These are phyloP conservation scores for Pionites leucogaster DNA, from an alignment of 2,113 vertebrate genomes.

Conservation along the genomic window DNA sequence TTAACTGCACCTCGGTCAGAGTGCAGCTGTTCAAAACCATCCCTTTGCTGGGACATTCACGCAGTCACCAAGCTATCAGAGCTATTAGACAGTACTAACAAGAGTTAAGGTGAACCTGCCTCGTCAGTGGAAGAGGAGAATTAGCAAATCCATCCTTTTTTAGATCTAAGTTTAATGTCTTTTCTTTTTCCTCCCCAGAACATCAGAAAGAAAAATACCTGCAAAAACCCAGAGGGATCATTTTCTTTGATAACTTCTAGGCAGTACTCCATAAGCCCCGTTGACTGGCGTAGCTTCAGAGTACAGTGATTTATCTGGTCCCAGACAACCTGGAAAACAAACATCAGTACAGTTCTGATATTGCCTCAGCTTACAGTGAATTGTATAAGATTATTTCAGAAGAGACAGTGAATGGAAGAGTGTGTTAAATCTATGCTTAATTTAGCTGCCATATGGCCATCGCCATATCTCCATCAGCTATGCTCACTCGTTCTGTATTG, in stretches of 20 bases:
- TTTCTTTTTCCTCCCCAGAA: neutral
- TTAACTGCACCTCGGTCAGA: neutral
- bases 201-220: constrained; percentile 74
- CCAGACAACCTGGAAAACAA: constrained; percentile 86
- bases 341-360: neutral
- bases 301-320: constrained; percentile 99
- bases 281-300: constrained; percentile 97
- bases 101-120: neutral
- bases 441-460: constrained; percentile 61
- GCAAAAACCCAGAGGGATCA: constrained; percentile 93
- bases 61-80: neutral
- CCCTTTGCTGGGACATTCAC: neutral
- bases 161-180: neutral
- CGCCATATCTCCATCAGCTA: constrained; percentile 15
- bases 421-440: constrained; percentile 37
- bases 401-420: neutral
- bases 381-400: constrained; percentile 1
- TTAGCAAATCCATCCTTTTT: neutral
- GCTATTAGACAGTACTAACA: neutral
- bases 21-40: neutral
- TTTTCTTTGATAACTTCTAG: constrained; percentile 97
- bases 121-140: neutral
- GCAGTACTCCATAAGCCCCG: constrained; percentile 97
- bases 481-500: constrained; percentile 30
- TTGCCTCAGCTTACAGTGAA: neutral